Evolutionary conservation across 2,797 vertebrate species (phyloP), one percentile per base, ranked within the genome.

Genomic region (Loris lydekkerianus): DNA sequence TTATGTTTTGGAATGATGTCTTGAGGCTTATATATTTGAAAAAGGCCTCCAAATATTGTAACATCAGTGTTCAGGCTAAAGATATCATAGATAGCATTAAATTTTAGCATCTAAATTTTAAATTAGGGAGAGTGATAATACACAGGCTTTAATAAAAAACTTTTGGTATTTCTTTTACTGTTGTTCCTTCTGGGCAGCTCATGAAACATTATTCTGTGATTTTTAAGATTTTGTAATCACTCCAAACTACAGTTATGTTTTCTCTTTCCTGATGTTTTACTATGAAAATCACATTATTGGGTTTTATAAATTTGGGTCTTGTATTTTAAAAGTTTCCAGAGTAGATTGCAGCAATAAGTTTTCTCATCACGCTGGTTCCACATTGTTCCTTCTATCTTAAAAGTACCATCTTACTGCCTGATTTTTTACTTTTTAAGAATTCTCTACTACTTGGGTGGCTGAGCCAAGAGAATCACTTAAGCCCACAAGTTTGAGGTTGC

Each of bases 21-120:
- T 90, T 70, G 61, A 95, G 31, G 6, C 91, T 96, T 65, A 82
- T 75, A 15, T 95, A 75, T 91, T 91, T 90, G 63, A 94, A 37
- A 34, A 84, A 40, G 83, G 63, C 18, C 58, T 81, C 60, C 58
- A 25, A 75, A 80, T 73, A 61, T 5, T 90, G 15, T 67, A 90
- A 65, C 20, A 77, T 81, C 37, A 90, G 37, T 78, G 65, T 76
- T 10, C 34, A 72, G 20, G 29, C 37, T 86, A 94, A 88, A 89
- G 5, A 80, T 67, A 31, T 61, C 40, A 88, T 49, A 37, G 75
- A 37, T 37, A 70, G 0, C 34, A 34, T 34, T 34, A 34, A 34
- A 34, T 34, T 34, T 34, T 34, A 34, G 34, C 18, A 82, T 89
- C 18, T 92, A 61, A 78, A 92, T 94, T 70, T 94, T 77, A 92